These are phyloP conservation scores for Nemoura dubitans DNA, from an alignment of 2,888 invertebrate genomes.

Conservation along the genomic window DNA sequence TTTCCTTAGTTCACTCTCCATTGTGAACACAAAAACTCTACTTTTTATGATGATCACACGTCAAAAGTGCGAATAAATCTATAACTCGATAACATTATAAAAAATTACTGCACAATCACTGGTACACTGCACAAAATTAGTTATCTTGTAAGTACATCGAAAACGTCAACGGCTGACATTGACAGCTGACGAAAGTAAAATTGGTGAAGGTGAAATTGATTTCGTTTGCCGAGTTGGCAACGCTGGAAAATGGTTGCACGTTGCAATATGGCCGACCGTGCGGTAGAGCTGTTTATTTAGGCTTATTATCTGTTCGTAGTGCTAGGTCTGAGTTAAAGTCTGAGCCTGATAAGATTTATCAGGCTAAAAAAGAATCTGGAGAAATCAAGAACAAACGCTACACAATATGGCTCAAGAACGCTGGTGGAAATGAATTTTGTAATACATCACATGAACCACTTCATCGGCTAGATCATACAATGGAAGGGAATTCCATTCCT, in stretches of 20 bases:
- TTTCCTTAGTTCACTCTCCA: conserved; percentile 36
- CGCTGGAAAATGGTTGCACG: neutral
- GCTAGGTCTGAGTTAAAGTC: no score
- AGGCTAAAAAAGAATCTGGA: no score
- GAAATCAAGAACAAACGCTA: no score
- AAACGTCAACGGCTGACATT: neutral
- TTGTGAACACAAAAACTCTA: neutral
- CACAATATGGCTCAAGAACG: no score
- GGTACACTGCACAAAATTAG: neutral
- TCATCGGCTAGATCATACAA: no score
- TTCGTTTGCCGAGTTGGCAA: no score
- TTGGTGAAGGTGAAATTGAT: no score
- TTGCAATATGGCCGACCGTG: neutral
- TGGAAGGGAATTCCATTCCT: neutral
- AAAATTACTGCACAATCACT: neutral
- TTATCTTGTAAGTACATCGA: neutral
- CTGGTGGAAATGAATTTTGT: no score
- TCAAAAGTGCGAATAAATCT: neutral
- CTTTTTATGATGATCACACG: neutral
- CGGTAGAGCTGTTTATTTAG: no score
- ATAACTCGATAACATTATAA: neutral
- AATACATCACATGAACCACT: no score
- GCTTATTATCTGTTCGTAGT: no score
- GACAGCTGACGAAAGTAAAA: neutral
- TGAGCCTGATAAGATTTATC: neutral